A percentile compares a stretch with the other conserved stretches of the same genome.
Conservation (phyloP, 2,888 invertebrate genomes). For the Cheilosia soror region DNA sequence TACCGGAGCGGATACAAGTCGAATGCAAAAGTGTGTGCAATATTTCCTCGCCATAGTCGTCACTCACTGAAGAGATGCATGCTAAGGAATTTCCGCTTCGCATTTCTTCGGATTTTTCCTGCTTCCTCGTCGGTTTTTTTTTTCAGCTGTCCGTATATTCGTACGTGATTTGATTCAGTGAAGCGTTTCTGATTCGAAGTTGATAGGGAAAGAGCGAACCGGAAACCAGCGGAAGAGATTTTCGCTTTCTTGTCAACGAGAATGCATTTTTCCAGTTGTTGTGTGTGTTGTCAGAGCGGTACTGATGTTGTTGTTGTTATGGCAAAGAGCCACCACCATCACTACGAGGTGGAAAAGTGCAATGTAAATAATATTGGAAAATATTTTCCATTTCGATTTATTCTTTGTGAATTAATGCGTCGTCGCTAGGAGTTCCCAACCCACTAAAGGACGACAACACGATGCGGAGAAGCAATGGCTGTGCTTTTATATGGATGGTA, state of each 20-base stretch:
- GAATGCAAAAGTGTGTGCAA: constrained; percentile 74
- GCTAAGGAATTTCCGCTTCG: constrained; percentile 74
- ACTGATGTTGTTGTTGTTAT: constrained; percentile 1
- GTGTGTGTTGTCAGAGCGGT: constrained; percentile 4
- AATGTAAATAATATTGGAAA: constrained; percentile 75
- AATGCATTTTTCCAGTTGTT: constrained; percentile 60
- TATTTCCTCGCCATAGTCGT: constrained; percentile 69
- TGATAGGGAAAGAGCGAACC: constrained; percentile 30
- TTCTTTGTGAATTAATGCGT: constrained; percentile 74
- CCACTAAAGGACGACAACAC: not conserved
- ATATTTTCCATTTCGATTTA: constrained; percentile 74
- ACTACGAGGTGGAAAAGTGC: constrained; percentile 63
- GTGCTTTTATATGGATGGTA: constrained; percentile 33
- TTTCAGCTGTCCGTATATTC: constrained; percentile 28
- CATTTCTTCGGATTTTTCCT: constrained; percentile 45
- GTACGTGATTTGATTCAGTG: constrained; percentile 74
- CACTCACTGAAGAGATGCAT: constrained; percentile 70
- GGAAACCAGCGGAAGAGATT: constrained; percentile 69
- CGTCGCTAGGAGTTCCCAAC: not conserved
- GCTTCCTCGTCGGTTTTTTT: not conserved
- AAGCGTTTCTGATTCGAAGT: constrained; percentile 71
- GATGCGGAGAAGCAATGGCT: not conserved
- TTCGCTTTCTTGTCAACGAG: constrained; percentile 70
- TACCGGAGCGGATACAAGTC: constrained; percentile 75
- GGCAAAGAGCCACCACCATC: not conserved